Evolutionary conservation across 1,140 invertebrate genomes (phyloP).

Genomic region (Drosophila melanogaster): DNA sequence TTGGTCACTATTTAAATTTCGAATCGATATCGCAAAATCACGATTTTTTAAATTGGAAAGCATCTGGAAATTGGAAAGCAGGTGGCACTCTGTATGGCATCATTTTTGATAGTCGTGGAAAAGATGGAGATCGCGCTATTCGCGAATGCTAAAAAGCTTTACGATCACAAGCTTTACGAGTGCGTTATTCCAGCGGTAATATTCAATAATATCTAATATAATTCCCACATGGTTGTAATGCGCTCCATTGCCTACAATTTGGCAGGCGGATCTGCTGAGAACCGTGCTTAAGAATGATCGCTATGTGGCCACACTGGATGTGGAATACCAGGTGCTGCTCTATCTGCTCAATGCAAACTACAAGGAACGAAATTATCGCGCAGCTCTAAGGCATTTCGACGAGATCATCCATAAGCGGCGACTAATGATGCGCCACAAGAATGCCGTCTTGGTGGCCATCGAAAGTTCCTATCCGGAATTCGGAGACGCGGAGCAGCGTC

Average conservation of each 20-base stretch:
- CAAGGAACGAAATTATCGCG: constrained; percentile 57
- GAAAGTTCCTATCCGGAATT: constrained; percentile 84
- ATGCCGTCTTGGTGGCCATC: constrained; percentile 51
- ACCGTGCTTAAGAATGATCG: constrained; percentile 73
- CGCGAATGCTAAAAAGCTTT: constrained; percentile 72
- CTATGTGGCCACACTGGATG: constrained; percentile 63
- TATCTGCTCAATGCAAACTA: constrained; percentile 63
- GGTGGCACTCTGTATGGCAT: neutral
- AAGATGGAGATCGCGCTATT: constrained; percentile 74
- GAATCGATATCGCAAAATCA: neutral
- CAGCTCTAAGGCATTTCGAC: constrained; percentile 53
- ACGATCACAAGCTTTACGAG: constrained; percentile 74
- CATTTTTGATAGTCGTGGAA: neutral
- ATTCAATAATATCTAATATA: neutral
- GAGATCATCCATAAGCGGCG: constrained; percentile 57
- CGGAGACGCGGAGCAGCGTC: constrained; percentile 89
- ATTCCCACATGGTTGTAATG: neutral
- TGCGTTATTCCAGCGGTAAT: constrained; percentile 69
- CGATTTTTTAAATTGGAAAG: neutral
- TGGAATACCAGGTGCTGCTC: constrained; percentile 73
- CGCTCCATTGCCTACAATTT: neutral
- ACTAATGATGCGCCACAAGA: constrained; percentile 61
- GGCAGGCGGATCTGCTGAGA: constrained; percentile 65
- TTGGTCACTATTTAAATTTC: neutral
- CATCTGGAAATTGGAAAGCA: neutral